Base-by-base conservation (phyloP, 2,888 invertebrate genomes). In the Agrotis segetum region DNA sequence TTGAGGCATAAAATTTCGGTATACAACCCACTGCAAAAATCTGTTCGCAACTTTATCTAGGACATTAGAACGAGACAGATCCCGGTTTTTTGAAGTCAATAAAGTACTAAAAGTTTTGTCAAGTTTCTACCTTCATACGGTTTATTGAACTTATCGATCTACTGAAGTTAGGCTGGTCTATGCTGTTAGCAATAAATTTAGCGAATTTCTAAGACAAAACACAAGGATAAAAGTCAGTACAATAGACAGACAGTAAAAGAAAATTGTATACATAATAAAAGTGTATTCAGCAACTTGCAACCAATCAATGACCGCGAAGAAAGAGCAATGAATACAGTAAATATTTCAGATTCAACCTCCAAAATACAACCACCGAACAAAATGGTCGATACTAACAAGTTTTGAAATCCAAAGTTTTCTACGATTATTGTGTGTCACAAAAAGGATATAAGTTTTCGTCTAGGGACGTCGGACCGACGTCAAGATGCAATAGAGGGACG, bases 401-500 rank as follows among this genome's bases (percentile, higher is more conserved):
- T 76, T 74, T 52, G 44, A 56, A 55, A 82, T 67, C 64, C 47
- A 61, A 74, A 68, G 52, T 77, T 79, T n/a, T 68, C 19, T 60
- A 49, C 56, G 61, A 68, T 59, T 72, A 78, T 79, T 68, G 67
- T 66, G 64, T 71, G 61, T 59, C 63, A 67, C 69, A 83, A 66
- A 74, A 67, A 76, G 71, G 67, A 72, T 62, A 71, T 64, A 74
- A 74, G 68, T 68, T 72, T 58, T 71, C 74, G 61, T 19, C 64
- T 52, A 29, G 58, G 19, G 70, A 71, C 52, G 77, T 74, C 74
- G 34, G 65, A 77, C 68, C 71, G 81, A 69, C 65, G 74, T 81
- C 81, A 79, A 68, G 70, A 78, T 82, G 77, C 83, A 83, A 72
- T 76, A 53, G 68, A 55, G 62, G 55, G 67, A 74, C 63, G 77